A percentile compares a stretch with the other conserved stretches of the same genome.
Conservation (phyloP, 1,140 invertebrate genomes). For the Aphelenchoides besseyi region DNA sequence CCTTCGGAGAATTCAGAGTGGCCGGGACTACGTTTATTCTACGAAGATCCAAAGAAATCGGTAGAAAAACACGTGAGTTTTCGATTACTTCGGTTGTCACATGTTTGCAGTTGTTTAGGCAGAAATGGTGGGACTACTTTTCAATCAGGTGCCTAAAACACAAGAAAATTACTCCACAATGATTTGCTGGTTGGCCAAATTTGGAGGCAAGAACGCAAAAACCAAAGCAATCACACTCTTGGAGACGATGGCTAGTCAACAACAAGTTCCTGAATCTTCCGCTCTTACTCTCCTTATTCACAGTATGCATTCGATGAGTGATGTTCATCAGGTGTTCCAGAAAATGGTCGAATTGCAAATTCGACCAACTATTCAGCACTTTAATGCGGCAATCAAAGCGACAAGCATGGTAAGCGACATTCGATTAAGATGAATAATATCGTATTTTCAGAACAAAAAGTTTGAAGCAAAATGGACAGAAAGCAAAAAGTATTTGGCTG, state of each 20-base stretch:
- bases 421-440: conserved; percentile 10
- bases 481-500: neutral
- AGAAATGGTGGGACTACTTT: conserved; percentile 40
- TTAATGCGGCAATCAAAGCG: conserved; percentile 29
- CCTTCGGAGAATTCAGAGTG: conserved; percentile 43
- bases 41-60: neutral
- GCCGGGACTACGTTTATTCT: conserved; percentile 41
- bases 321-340: conserved; percentile 14
- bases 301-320: neutral
- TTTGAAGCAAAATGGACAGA: conserved; percentile 16
- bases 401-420: conserved; percentile 12
- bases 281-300: neutral
- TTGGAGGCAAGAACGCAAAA: neutral
- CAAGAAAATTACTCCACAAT: conserved; percentile 35
- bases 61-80: conserved; percentile 15
- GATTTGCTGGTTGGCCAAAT: conserved; percentile 43
- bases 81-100: neutral
- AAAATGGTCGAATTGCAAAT: conserved; percentile 26
- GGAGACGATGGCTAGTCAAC: neutral
- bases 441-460: conserved; percentile 19
- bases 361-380: conserved; percentile 24
- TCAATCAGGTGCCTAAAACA: conserved; percentile 34
- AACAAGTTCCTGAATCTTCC: neutral
- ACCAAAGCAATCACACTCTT: neutral
- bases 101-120: conserved; percentile 18